A percentile compares a stretch with the other conserved stretches of the same genome.
phyloP scores from a whole-genome alignment of 2,888 invertebrate species.

The Phania funesta region DNA sequence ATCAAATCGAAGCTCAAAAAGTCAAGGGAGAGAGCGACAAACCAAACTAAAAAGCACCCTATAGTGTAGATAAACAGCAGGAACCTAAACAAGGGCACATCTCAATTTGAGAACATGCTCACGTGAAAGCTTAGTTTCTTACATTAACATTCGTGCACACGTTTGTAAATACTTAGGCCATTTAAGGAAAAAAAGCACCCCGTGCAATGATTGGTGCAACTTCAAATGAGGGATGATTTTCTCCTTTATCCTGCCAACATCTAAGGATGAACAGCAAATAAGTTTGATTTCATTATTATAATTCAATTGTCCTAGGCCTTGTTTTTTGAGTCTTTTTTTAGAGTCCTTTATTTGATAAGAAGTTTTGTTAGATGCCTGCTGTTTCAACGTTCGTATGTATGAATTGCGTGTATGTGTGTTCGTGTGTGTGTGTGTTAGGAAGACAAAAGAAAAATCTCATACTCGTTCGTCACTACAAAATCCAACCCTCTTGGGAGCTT shows the following conservation, averaged over 20 bases:
- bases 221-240: conserved; percentile 71
- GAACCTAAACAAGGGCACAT: conserved; percentile 43
- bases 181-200: conserved; percentile 71
- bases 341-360: neutral
- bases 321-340: conserved; percentile 3
- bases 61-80: conserved; percentile 65
- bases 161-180: neutral
- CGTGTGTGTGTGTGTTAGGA: neutral
- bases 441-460: conserved; percentile 29
- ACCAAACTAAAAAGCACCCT: conserved; percentile 58
- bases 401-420: neutral
- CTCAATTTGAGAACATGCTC: conserved; percentile 40
- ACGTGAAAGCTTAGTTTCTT: conserved; percentile 6
- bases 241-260: neutral
- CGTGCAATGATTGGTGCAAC: conserved; percentile 75
- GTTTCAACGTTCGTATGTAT: neutral
- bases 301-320: conserved; percentile 59
- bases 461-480: conserved; percentile 24
- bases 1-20: conserved; percentile 32
- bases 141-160: neutral
- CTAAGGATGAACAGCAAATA: neutral
- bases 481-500: conserved; percentile 72
- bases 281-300: conserved; percentile 34
- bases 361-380: neutral
- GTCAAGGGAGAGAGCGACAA: conserved; percentile 44